Conservation (phyloP, 1,140 invertebrate species). For the Anthonomus grandis region DNA sequence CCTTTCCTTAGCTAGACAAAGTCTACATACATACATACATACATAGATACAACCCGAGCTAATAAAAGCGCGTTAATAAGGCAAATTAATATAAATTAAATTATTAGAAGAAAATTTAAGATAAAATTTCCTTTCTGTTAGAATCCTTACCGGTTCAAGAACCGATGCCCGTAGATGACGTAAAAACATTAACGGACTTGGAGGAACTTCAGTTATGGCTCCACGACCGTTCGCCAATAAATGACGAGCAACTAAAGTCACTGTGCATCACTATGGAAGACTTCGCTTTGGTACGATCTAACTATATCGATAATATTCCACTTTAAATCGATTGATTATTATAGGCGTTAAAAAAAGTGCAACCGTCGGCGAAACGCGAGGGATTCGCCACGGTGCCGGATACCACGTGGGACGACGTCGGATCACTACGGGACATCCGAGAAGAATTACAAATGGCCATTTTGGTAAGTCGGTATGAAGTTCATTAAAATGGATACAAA, state of each 20-base stretch:
- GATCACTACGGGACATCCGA: constrained; percentile 83
- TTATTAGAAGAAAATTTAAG: not conserved
- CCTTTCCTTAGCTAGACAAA: too few species aligned
- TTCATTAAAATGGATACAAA: too few species aligned
- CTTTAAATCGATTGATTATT: too few species aligned
- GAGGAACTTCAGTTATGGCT: constrained; percentile 56
- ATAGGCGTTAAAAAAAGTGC: constrained; percentile 73
- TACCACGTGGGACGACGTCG: constrained; percentile 96
- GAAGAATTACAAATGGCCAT: constrained; percentile 89
- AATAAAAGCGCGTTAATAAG: too few species aligned
- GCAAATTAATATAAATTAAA: not conserved
- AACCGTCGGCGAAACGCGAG: constrained; percentile 93
- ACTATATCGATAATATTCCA: not conserved
- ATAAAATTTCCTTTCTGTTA: too few species aligned
- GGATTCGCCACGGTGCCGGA: constrained; percentile 97
- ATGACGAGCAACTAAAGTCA: constrained; percentile 56
- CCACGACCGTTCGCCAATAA: constrained; percentile 53
- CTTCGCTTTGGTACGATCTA: constrained; percentile 55
- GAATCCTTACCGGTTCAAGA: constrained; percentile 19
- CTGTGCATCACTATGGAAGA: constrained; percentile 71
- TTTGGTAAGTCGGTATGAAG: too few species aligned
- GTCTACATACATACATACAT: too few species aligned
- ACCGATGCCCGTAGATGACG: constrained; percentile 27
- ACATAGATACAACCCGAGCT: too few species aligned
- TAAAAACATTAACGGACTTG: constrained; percentile 24